Percentiles rank a stretch among this genome's conserved stretches.
phyloP scores from a whole-genome alignment of 2,888 invertebrate genomes.

The Helleia helle region DNA sequence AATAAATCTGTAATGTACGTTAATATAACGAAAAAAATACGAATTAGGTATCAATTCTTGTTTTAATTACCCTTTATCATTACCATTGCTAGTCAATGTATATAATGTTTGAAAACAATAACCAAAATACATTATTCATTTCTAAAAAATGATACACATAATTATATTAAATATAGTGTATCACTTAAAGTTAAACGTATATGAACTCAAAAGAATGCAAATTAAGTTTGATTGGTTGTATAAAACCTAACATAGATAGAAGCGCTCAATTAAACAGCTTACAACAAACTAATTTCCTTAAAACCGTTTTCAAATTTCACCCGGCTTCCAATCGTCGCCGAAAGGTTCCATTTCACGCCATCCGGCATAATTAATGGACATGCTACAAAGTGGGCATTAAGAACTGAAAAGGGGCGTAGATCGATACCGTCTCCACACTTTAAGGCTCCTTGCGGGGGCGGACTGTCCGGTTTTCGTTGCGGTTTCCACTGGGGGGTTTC shows the following conservation, averaged over 20 bases:
- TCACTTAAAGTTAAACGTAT: background rate
- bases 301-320: conserved; percentile 27
- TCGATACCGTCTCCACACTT: conserved; percentile 57
- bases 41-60: too few species aligned
- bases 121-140: too few species aligned
- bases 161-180: too few species aligned
- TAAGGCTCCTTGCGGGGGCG: conserved; percentile 46
- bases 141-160: too few species aligned
- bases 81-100: too few species aligned
- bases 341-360: conserved; percentile 39
- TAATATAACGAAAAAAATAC: too few species aligned
- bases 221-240: conserved; percentile 2
- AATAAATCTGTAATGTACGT: too few species aligned
- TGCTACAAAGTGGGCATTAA: conserved; percentile 63
- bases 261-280: conserved; percentile 25
- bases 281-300: conserved; percentile 29
- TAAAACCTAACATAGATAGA: conserved; percentile 14
- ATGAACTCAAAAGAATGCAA: conserved; percentile 3
- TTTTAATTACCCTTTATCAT: too few species aligned
- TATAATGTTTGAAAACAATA: too few species aligned
- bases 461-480: conserved; percentile 33
- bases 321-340: conserved; percentile 32
- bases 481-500: conserved; percentile 43
- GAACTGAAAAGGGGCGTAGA: conserved; percentile 49
- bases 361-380: conserved; percentile 61